Evolutionary conservation across 1,140 invertebrate genomes (phyloP).

Genomic region (Euura saliciscinereae): DNA sequence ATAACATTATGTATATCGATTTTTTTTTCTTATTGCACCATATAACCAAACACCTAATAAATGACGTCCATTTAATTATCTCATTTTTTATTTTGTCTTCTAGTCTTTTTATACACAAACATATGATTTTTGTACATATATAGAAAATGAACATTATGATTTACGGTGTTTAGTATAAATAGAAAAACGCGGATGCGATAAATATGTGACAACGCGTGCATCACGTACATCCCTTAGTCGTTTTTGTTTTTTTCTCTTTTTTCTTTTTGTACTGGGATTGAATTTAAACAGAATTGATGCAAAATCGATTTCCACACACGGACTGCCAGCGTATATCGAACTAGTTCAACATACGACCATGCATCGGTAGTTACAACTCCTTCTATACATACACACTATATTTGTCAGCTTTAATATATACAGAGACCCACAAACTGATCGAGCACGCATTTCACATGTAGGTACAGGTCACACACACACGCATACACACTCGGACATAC

Average conservation of each 20-base stretch:
- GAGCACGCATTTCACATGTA: too few species aligned
- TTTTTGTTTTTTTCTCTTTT: background rate
- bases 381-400: too few species aligned
- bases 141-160: background rate
- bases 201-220: background rate
- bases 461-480: too few species aligned
- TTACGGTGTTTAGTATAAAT: slow-evolving; percentile 7
- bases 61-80: slow-evolving; percentile 5
- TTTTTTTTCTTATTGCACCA: background rate
- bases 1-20: background rate
- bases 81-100: background rate
- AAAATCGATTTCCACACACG: too few species aligned
- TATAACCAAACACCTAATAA: slow-evolving; percentile 4
- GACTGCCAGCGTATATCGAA: too few species aligned
- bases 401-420: too few species aligned
- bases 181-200: background rate
- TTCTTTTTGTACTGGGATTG: background rate
- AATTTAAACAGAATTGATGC: too few species aligned
- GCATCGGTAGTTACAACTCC: too few species aligned
- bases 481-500: too few species aligned
- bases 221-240: too few species aligned
- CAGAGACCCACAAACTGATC: too few species aligned
- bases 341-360: too few species aligned
- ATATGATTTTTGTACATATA: background rate
- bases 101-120: background rate